phyloP scores from a whole-genome alignment of 2,113 vertebrate genomes.

The Misgurnus mizolepis region DNA sequence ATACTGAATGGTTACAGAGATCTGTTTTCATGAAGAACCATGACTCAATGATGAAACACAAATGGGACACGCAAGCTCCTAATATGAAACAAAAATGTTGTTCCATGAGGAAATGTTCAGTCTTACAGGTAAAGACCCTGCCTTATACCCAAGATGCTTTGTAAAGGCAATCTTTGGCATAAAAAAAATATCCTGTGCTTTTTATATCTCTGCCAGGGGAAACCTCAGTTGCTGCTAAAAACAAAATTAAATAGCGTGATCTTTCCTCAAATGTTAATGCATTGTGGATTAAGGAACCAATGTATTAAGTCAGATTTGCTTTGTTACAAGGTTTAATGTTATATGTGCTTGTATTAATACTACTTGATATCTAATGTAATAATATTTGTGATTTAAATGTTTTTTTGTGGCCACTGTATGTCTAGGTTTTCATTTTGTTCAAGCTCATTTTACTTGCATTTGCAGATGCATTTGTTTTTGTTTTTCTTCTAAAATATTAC shows the following conservation, averaged over 20 bases:
- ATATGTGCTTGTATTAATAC: too few species aligned
- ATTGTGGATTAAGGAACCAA: too few species aligned
- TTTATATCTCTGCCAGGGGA: background rate
- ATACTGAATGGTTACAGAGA: background rate
- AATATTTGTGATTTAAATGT: too few species aligned
- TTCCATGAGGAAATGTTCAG: background rate
- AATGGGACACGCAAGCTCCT: constrained; percentile 23
- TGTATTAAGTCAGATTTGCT: too few species aligned
- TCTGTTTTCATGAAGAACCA: background rate
- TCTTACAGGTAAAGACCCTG: background rate
- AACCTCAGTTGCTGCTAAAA: background rate
- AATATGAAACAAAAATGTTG: background rate
- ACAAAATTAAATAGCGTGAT: background rate
- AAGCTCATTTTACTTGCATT: too few species aligned
- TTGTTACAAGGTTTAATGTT: too few species aligned
- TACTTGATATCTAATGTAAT: too few species aligned
- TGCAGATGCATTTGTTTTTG: too few species aligned
- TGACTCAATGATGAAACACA: constrained; percentile 36
- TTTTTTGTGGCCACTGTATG: too few species aligned
- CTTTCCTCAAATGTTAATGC: too few species aligned
- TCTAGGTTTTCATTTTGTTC: too few species aligned
- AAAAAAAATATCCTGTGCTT: background rate
- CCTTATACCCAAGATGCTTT: background rate
- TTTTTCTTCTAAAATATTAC: too few species aligned
- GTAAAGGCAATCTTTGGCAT: background rate